Evolutionary conservation across 2,888 invertebrate genomes (phyloP).

Genomic region (Tricholauxania praeusta): DNA sequence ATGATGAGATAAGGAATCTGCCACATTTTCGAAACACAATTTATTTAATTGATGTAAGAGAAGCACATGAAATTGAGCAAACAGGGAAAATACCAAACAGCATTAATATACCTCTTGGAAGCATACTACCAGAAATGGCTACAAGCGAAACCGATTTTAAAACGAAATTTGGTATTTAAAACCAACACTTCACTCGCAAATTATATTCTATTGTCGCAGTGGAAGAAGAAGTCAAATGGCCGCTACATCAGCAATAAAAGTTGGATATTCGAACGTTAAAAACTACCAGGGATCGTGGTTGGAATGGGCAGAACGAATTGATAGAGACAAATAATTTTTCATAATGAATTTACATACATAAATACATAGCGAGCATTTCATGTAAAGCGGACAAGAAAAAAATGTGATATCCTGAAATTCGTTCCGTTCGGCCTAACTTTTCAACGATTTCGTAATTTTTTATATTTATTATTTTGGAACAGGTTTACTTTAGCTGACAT

Average conservation of each 20-base stretch:
- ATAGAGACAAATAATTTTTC: not conserved
- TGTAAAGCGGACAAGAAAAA: no score
- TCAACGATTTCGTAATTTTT: no score
- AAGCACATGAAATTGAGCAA: conserved; percentile 78
- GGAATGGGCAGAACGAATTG: conserved; percentile 61
- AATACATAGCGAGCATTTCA: not conserved
- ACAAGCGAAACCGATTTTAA: conserved; percentile 69
- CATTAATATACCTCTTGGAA: conserved; percentile 79
- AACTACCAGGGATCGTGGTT: conserved; percentile 64
- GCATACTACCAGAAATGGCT: conserved; percentile 52
- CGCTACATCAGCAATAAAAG: conserved; percentile 68
- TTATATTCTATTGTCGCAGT: conserved; percentile 77
- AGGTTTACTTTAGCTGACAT: no score
- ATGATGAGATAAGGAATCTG: conserved; percentile 68
- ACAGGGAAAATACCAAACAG: conserved; percentile 80
- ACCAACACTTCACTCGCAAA: conserved; percentile 71
- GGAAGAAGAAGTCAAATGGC: conserved; percentile 77
- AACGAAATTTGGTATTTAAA: conserved; percentile 72
- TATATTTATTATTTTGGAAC: no score
- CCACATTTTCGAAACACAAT: conserved; percentile 69
- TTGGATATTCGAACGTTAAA: conserved; percentile 61
- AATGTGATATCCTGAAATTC: not conserved
- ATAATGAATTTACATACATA: not conserved
- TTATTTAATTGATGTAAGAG: conserved; percentile 80
- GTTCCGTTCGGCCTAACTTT: not conserved